Base-by-base conservation (phyloP, 2,888 invertebrate species). In the Lagria hirta region DNA sequence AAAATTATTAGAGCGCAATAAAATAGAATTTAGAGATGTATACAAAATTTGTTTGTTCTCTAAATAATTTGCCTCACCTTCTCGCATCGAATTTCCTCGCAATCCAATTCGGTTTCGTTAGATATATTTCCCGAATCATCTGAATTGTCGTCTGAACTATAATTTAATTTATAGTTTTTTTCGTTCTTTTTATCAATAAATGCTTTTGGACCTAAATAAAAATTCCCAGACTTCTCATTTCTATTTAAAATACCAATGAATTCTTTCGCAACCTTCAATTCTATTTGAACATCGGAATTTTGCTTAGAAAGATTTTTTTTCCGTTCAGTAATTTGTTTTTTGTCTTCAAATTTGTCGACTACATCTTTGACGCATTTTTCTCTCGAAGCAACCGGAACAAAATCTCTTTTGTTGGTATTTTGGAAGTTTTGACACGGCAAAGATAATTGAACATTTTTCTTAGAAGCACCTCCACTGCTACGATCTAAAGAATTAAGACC, bases 71-170 rank as follows among this genome's bases (percentile, higher is more conserved):
- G 13, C 12, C n/a, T n/a, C 13, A 36, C 37, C 37, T 43, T 43
- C 14, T 43, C 37, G 3, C 15, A 13, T 11, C 33, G 23, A 4
- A 52, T 33, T 8, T 61, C 62, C 22, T 64, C 64, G 40, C 57
- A 58, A 44, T 68, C 67, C 42, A 61, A 49, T 47, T 82, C 81
- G 60, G 80, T 80, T 66, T 85, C 86, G 63, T 85, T 86, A 32
- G 87, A 87, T 55, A 86, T 87, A 70, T 88, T 86, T 46, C 88
- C 88, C 41, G 87, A 87, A 72, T 88, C 88, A 60, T 88, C 87
- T 43, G 86, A 62, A 46, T 73, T 73, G 59, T 86, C 85, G 59
- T 84, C 84, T 3, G 83, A 83, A 52, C 77, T 78, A 54, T 79
- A 78, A 68, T 79, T 64, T 37, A 62, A 41, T 16, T 48, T 48